Evolutionary conservation across 2,113 vertebrate genomes (phyloP).

Genomic region (Orthochromis malagaraziensis): DNA sequence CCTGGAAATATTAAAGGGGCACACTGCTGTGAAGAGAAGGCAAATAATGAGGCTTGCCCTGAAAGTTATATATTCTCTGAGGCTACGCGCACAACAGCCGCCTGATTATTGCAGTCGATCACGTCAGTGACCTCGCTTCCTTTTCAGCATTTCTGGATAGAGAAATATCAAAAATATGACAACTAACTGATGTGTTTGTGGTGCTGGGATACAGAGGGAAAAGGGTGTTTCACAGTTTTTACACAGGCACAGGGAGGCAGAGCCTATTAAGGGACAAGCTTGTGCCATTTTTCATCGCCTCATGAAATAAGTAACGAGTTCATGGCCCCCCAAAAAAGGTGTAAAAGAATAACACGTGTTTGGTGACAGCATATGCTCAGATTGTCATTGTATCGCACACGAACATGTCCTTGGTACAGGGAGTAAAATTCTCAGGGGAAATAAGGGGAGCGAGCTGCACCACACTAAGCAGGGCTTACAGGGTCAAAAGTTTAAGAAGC

Average conservation of each 20-base stretch:
- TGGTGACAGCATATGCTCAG: conserved; percentile 27
- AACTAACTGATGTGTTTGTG: conserved; percentile 12
- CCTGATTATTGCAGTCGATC: neutral
- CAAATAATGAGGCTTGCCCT: neutral
- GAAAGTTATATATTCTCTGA: neutral
- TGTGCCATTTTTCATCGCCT: neutral
- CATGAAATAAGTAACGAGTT: neutral
- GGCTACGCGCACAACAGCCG: neutral
- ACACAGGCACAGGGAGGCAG: neutral
- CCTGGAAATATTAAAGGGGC: neutral
- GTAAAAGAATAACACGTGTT: conserved; percentile 1
- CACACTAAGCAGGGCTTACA: conserved; percentile 55
- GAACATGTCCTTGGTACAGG: conserved; percentile 32
- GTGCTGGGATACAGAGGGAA: neutral
- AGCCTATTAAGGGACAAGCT: neutral
- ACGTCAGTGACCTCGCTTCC: neutral
- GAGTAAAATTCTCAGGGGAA: conserved; percentile 55
- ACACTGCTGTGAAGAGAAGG: neutral
- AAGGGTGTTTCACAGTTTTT: neutral
- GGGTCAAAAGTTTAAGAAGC: conserved; percentile 72
- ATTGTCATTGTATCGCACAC: neutral
- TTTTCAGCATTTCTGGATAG: neutral
- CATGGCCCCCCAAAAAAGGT: neutral
- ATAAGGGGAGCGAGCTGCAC: conserved; percentile 44
- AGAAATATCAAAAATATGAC: neutral